Conservation (phyloP, 2,797 vertebrate species). For the Myotis daubentonii region DNA sequence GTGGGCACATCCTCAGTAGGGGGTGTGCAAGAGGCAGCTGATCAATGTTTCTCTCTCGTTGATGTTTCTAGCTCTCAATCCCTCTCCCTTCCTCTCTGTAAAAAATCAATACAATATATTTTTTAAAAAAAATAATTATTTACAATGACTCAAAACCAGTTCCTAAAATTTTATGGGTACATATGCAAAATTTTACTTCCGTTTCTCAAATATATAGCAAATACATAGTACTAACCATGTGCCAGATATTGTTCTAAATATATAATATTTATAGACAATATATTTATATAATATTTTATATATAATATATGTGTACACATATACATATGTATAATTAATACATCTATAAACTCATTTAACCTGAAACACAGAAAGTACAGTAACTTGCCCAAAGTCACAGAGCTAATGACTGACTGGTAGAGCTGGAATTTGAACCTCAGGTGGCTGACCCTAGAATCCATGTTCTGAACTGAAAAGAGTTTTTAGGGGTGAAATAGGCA, state of each 20-base stretch:
- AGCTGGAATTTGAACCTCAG: background rate
- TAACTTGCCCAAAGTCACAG: background rate
- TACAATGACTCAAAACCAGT: constrained; percentile 13
- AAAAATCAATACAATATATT: too few relatives aligned
- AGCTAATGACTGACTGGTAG: background rate
- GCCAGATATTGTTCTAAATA: background rate
- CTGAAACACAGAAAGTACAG: background rate
- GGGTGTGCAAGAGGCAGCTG: too few relatives aligned
- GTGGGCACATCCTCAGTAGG: too few relatives aligned
- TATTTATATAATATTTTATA: background rate
- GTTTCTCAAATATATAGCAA: background rate
- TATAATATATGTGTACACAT: background rate
- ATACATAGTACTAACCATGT: background rate
- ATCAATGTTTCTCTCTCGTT: too few relatives aligned
- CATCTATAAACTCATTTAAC: background rate
- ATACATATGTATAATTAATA: background rate
- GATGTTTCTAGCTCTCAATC: too few relatives aligned
- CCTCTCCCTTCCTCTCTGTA: too few relatives aligned
- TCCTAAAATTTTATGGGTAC: background rate
- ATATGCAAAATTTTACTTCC: background rate
- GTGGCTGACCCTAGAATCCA: background rate
- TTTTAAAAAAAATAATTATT: background rate
- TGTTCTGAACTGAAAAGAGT: background rate
- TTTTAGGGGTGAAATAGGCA: too few relatives aligned
- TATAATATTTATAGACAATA: background rate